A percentile compares a stretch with the other conserved stretches of the same genome.
Conservation (phyloP, 2,113 vertebrate species). For the Lagenorhynchus albirostris region DNA sequence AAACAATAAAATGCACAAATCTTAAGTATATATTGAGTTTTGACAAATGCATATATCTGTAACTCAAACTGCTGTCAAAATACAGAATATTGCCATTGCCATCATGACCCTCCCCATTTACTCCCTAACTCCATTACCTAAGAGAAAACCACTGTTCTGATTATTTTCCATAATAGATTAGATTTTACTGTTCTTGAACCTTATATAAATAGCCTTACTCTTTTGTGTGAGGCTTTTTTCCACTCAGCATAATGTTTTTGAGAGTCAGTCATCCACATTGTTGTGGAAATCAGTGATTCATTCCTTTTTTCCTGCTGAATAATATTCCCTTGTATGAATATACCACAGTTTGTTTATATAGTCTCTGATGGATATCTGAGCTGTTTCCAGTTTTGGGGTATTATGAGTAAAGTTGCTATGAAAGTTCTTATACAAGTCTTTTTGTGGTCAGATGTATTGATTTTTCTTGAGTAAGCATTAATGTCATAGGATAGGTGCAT, state of each 20-base stretch:
- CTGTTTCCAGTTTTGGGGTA: not conserved
- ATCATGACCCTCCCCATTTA: not conserved
- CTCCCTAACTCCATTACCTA: not conserved
- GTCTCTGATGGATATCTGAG: not conserved
- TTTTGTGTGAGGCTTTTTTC: not conserved
- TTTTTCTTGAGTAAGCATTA: not conserved
- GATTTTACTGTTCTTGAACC: not conserved
- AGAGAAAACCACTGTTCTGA: not conserved
- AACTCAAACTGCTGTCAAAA: not conserved
- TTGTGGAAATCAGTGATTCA: not conserved
- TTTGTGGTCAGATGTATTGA: not conserved
- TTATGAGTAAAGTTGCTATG: not conserved
- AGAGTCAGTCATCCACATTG: not conserved
- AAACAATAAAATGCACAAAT: not conserved
- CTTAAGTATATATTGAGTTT: not conserved
- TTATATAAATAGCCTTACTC: not conserved
- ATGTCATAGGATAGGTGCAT: not conserved
- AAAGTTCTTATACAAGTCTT: not conserved
- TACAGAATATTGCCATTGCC: not conserved
- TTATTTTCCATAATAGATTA: not conserved
- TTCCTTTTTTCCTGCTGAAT: not conserved
- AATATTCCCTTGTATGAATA: not conserved
- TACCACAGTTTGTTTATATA: not conserved
- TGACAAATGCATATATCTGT: not conserved
- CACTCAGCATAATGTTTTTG: not conserved